Conservation (phyloP, 2,888 invertebrate genomes). For the Synanthedon myopaeformis region DNA sequence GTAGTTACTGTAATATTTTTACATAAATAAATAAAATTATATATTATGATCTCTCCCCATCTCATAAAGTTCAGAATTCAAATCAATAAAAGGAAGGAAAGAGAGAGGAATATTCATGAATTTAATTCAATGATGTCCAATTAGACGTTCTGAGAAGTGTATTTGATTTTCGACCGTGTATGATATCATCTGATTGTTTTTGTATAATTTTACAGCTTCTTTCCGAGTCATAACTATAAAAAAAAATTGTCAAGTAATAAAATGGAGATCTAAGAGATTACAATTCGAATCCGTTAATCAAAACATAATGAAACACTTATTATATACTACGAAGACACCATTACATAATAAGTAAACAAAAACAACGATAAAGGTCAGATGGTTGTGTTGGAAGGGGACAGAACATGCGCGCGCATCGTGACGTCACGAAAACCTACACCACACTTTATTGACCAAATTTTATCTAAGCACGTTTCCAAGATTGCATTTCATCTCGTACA, state of each 20-base stretch:
- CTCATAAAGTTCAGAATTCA: neutral
- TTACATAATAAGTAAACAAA: neutral
- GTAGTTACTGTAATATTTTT: no score
- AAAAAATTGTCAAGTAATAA: no score
- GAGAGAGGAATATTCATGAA: neutral
- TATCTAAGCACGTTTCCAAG: neutral
- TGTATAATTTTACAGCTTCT: no score
- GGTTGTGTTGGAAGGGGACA: conserved; percentile 11
- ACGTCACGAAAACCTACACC: conserved; percentile 34
- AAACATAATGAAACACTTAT: no score
- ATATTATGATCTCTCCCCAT: neutral
- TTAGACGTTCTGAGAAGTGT: no score
- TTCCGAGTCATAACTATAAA: no score
- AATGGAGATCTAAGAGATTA: no score
- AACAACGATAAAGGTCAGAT: conserved; percentile 33
- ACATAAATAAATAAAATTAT: no score
- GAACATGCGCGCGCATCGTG: conserved; percentile 42
- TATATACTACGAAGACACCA: neutral
- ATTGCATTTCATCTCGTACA: neutral
- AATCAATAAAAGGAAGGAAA: neutral
- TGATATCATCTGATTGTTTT: no score
- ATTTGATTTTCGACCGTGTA: no score
- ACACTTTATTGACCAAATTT: conserved; percentile 45
- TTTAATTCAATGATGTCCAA: neutral
- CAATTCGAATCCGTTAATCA: no score